Evolutionary conservation across 2,888 invertebrate genomes (phyloP).

Genomic region (Dynastes grantii): DNA sequence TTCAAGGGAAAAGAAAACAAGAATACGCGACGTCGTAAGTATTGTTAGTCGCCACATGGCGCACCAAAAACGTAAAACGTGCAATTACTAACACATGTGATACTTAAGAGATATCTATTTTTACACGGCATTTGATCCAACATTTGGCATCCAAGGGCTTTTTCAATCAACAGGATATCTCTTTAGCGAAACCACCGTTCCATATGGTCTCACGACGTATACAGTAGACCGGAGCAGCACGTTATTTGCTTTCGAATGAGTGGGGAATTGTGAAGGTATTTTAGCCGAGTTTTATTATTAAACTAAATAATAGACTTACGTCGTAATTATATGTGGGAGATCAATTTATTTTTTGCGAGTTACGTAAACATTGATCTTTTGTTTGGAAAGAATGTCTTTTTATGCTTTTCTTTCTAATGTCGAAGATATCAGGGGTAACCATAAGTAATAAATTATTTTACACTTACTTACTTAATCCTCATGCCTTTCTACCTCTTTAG

Average conservation of each 20-base stretch:
- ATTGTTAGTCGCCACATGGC: conserved; percentile 62
- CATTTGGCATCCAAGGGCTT: conserved; percentile 67
- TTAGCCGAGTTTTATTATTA: not conserved
- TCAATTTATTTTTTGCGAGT: no score
- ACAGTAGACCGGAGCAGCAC: not conserved
- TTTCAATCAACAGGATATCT: conserved; percentile 48
- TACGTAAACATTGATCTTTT: no score
- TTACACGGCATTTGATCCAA: conserved; percentile 67
- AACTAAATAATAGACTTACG: not conserved
- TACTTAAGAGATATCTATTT: conserved; percentile 67
- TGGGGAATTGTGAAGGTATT: not conserved
- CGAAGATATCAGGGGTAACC: no score
- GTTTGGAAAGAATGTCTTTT: no score
- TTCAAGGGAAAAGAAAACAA: conserved; percentile 25
- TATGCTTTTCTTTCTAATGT: no score
- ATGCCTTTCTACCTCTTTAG: no score
- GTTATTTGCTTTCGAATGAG: conserved; percentile 9
- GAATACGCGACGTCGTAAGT: conserved; percentile 25
- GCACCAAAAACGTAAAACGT: conserved; percentile 58
- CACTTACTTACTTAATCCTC: no score
- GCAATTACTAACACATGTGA: conserved; percentile 68
- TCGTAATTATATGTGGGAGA: no score
- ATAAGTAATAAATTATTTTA: no score
- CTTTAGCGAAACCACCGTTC: conserved; percentile 46
- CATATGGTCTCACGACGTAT: conserved; percentile 31